These are phyloP conservation scores for Ancistrus triradiatus DNA, from an alignment of 2,113 vertebrate genomes.

Conservation along the genomic window DNA sequence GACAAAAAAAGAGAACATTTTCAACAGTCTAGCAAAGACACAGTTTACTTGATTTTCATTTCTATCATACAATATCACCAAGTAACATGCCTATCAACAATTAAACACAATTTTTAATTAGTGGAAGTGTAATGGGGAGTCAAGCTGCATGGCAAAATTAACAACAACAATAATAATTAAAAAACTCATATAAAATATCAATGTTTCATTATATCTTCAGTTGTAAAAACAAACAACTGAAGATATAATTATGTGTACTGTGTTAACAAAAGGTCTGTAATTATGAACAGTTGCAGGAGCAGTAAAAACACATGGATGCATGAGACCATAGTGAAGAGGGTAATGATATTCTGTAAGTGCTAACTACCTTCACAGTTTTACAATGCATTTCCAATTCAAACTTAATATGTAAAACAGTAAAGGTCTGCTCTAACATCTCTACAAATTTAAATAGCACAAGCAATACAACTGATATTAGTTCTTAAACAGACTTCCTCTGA, in stretches of 20 bases:
- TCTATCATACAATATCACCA: neutral
- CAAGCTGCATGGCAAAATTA: neutral
- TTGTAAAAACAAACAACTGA: neutral
- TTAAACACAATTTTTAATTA: neutral
- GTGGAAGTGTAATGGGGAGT: too few relatives aligned
- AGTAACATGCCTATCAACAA: neutral
- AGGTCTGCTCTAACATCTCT: constrained; percentile 31
- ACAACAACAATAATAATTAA: too few relatives aligned
- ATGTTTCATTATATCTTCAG: too few relatives aligned
- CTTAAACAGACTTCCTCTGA: constrained; percentile 86
- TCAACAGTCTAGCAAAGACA: neutral
- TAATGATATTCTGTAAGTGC: too few relatives aligned
- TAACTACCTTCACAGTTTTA: constrained; percentile 32
- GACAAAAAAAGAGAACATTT: too few relatives aligned
- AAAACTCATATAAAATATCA: too few relatives aligned
- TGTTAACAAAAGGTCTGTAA: too few relatives aligned
- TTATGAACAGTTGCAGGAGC: too few relatives aligned
- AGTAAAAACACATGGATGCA: constrained; percentile 1
- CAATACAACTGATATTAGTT: constrained; percentile 3
- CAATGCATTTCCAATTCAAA: constrained; percentile 15
- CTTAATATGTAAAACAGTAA: constrained; percentile 31
- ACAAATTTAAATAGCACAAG: constrained; percentile 10
- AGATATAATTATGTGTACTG: neutral
- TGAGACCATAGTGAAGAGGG: constrained; percentile 16
- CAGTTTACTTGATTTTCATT: neutral